Conservation (phyloP, 2,797 vertebrate species). For the Poecile montanus region DNA sequence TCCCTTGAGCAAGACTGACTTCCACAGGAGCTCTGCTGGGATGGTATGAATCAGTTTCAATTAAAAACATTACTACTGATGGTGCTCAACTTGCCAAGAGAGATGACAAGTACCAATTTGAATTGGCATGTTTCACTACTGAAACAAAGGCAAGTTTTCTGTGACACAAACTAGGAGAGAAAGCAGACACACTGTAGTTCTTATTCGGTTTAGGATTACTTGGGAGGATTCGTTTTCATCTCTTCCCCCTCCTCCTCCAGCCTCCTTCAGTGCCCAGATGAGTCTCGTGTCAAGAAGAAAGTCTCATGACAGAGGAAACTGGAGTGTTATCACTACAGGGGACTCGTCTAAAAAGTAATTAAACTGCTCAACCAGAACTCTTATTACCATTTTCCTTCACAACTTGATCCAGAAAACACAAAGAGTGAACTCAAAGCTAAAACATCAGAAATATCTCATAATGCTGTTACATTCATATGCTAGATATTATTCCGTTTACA, state of each 20-base stretch:
- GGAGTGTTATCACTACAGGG: conserved; percentile 19
- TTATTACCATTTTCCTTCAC: conserved; percentile 45
- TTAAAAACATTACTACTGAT: conserved; percentile 43
- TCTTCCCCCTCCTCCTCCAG: not conserved
- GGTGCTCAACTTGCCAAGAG: conserved; percentile 19
- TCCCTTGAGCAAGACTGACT: conserved; percentile 1
- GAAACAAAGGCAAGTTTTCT: not conserved
- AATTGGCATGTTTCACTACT: not conserved
- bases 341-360: conserved; percentile 36
- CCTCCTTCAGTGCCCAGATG: not conserved
- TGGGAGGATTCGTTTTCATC: not conserved
- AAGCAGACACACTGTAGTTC: not conserved
- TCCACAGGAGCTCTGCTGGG: conserved; percentile 2
- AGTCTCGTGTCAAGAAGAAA: not conserved
- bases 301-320: conserved; percentile 9
- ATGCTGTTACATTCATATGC: not conserved
- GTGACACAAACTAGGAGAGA: not conserved
- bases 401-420: conserved; percentile 37
- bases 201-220: not conserved
- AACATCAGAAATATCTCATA: conserved; percentile 19
- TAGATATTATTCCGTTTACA: not conserved
- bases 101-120: not conserved
- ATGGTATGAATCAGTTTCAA: conserved; percentile 18
- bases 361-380: conserved; percentile 43
- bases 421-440: conserved; percentile 24